phyloP scores from a whole-genome alignment of 2,113 vertebrate genomes.

The Sus scrofa region DNA sequence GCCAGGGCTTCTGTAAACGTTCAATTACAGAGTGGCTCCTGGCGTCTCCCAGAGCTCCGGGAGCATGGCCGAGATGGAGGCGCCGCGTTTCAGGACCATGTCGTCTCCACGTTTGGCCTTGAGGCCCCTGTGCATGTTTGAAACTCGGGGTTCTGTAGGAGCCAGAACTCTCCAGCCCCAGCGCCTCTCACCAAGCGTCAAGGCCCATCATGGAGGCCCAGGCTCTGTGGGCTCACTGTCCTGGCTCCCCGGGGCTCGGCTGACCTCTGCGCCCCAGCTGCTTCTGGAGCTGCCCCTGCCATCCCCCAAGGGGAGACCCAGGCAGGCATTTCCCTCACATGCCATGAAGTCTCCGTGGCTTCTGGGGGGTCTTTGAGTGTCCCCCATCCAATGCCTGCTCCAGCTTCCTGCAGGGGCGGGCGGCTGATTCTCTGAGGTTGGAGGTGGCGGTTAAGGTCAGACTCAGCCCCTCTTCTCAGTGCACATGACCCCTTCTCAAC shows the following conservation, averaged over 20 bases:
- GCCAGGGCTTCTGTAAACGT: not conserved
- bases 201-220: not conserved
- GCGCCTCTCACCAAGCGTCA: accelerated
- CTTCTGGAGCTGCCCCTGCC: not conserved
- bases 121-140: not conserved
- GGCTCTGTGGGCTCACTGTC: not conserved
- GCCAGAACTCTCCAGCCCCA: not conserved
- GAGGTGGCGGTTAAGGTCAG: not conserved
- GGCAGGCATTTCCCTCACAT: not conserved
- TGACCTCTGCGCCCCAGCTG: not conserved
- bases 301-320: accelerated
- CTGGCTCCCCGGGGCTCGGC: not conserved
- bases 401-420: not conserved
- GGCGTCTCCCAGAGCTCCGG: not conserved
- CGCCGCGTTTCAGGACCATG: accelerated
- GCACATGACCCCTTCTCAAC: not conserved
- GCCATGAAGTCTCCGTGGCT: not conserved
- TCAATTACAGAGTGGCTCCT: not conserved
- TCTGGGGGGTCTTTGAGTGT: not conserved
- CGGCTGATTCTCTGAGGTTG: not conserved
- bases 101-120: not conserved
- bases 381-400: not conserved
- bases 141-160: accelerated
- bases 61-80: not conserved
- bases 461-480: not conserved